Evolutionary conservation across 2,113 vertebrate genomes (phyloP).

Genomic region (Hucho hucho): DNA sequence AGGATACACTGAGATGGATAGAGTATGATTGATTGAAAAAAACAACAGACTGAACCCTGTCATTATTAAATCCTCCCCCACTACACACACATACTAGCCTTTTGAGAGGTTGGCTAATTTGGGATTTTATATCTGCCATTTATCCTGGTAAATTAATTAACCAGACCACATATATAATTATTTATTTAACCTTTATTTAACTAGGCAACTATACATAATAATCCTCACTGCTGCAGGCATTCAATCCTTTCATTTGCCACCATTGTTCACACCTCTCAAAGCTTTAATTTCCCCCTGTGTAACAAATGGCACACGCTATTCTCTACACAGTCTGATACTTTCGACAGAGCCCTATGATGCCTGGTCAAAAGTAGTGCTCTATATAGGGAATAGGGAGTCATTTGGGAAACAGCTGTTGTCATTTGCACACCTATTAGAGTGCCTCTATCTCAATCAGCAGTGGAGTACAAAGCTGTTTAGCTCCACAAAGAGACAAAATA

Average conservation of each 20-base stretch:
- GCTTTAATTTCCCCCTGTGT: neutral
- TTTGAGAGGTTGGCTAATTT: no score
- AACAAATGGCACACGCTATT: neutral
- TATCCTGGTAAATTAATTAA: neutral
- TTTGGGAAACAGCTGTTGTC: neutral
- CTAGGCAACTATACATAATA: no score
- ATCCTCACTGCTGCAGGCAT: neutral
- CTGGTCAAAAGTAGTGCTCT: no score
- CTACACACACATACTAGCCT: neutral
- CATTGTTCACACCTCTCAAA: neutral
- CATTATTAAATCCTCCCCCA: neutral
- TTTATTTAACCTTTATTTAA: no score
- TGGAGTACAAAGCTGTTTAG: conserved; percentile 7
- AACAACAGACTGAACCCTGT: neutral
- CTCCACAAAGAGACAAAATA: neutral
- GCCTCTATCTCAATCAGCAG: neutral
- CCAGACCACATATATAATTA: neutral
- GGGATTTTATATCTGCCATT: neutral
- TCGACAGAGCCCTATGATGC: neutral
- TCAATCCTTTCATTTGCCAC: neutral
- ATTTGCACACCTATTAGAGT: conserved; percentile 11
- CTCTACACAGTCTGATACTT: neutral
- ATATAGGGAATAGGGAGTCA: no score
- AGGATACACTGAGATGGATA: neutral
- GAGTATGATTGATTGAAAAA: neutral